These are phyloP conservation scores for Lapara coniferarum DNA, from an alignment of 2,888 invertebrate genomes.

Conservation along the genomic window DNA sequence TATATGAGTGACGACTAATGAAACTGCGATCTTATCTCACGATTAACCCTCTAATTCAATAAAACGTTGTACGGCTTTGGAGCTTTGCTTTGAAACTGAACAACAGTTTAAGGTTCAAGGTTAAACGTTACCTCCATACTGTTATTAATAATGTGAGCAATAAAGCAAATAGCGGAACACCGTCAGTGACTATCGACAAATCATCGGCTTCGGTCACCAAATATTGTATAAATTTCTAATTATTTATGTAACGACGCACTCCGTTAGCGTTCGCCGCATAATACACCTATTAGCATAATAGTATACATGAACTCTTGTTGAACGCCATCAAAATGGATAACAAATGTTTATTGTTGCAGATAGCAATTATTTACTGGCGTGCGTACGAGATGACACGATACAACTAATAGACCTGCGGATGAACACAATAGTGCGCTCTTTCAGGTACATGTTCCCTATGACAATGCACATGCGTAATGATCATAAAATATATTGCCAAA, in stretches of 20 bases:
- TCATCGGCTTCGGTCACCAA: slow-evolving; percentile 44
- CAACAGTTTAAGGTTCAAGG: slow-evolving; percentile 53
- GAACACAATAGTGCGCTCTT: slow-evolving; percentile 95
- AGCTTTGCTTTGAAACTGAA: slow-evolving; percentile 39
- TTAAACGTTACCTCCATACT: slow-evolving; percentile 51
- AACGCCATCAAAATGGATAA: slow-evolving; percentile 31
- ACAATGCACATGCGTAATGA: slow-evolving; percentile 5
- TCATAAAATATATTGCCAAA: slow-evolving; percentile 7
- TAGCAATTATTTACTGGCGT: slow-evolving; percentile 94
- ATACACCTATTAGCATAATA: slow-evolving; percentile 22
- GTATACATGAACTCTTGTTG: slow-evolving; percentile 12
- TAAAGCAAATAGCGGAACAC: slow-evolving; percentile 48
- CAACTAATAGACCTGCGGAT: slow-evolving; percentile 97
- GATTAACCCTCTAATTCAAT: slow-evolving; percentile 54
- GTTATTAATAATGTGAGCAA: slow-evolving; percentile 47
- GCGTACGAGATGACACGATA: slow-evolving; percentile 97
- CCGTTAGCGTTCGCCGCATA: slow-evolving; percentile 24
- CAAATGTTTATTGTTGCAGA: slow-evolving; percentile 84
- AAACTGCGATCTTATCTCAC: slow-evolving; percentile 48
- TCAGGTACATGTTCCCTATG: slow-evolving; percentile 85
- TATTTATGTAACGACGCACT: slow-evolving; percentile 30
- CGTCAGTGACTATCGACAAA: slow-evolving; percentile 41
- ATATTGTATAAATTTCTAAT: slow-evolving; percentile 56
- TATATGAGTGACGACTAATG: slow-evolving; percentile 50
- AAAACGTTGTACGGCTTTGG: slow-evolving; percentile 50